Evolutionary conservation across 2,797 vertebrate species (phyloP).

Genomic region (Podarcis lilfordi): DNA sequence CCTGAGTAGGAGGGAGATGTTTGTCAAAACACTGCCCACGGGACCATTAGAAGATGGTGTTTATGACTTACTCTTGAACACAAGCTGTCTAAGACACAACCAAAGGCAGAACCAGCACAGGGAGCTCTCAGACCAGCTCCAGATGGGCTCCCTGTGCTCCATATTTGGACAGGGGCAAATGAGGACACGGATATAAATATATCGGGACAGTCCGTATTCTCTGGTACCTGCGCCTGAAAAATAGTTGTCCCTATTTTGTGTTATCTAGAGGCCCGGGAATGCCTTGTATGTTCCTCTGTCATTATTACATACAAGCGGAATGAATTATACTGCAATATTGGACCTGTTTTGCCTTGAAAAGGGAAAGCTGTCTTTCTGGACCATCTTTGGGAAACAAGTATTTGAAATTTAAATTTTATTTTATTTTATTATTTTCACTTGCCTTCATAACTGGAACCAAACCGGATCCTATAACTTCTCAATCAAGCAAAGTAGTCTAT

Average conservation of each 20-base stretch:
- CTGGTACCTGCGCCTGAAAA: background rate
- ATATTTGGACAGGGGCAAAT: background rate
- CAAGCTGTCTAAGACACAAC: background rate
- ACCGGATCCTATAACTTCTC: background rate
- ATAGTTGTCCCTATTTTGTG: background rate
- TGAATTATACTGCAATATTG: background rate
- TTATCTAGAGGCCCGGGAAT: background rate
- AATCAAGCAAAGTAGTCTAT: background rate
- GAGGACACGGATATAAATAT: background rate
- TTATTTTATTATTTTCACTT: too few species aligned
- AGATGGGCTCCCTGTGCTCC: background rate
- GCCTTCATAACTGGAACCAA: background rate
- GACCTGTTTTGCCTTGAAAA: background rate
- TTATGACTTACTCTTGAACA: background rate
- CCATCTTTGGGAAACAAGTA: background rate
- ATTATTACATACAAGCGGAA: background rate
- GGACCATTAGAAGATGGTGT: background rate
- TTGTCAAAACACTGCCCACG: conserved; percentile 21
- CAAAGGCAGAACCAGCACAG: background rate
- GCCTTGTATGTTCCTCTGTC: background rate
- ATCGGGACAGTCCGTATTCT: background rate
- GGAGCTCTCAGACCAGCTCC: background rate
- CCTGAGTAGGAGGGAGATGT: conserved; percentile 24
- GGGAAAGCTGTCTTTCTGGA: background rate
- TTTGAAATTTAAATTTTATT: too few species aligned